Conservation (phyloP, 2,888 invertebrate species). For the Eristalis arbustorum region DNA sequence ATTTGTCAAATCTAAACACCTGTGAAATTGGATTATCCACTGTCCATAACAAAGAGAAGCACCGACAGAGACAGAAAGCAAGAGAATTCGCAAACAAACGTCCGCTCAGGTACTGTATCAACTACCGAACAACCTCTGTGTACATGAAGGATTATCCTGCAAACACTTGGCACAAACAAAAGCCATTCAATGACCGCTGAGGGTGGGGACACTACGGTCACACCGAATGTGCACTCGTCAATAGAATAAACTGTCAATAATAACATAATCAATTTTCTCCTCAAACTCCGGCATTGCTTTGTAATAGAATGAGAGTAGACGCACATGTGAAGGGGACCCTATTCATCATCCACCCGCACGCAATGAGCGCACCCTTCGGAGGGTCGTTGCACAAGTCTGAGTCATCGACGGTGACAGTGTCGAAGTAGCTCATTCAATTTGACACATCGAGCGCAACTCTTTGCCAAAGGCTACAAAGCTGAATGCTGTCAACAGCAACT, state of each 20-base stretch:
- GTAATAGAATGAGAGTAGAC: constrained; percentile 13
- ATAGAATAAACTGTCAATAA: constrained; percentile 59
- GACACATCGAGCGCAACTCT: constrained; percentile 51
- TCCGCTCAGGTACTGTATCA: constrained; percentile 16
- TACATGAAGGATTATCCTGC: constrained; percentile 38
- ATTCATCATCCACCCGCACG: constrained; percentile 19
- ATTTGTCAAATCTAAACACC: constrained; percentile 37
- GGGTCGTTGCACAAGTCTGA: constrained; percentile 66
- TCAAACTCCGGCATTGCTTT: neutral
- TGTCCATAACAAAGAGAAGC: neutral
- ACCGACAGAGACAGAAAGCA: neutral
- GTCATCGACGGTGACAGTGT: constrained; percentile 31
- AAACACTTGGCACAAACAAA: constrained; percentile 60
- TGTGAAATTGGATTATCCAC: constrained; percentile 60
- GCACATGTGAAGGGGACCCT: constrained; percentile 64
- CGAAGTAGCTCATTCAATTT: constrained; percentile 26
- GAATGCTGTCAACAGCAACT: constrained; percentile 58
- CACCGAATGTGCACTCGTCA: constrained; percentile 25
- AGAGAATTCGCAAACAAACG: neutral
- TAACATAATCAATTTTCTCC: constrained; percentile 61
- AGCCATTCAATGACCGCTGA: constrained; percentile 54
- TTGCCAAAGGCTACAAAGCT: constrained; percentile 9
- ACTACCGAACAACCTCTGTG: neutral
- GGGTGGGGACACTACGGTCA: constrained; percentile 49
- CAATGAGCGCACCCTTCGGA: constrained; percentile 21